Evolutionary conservation across 2,888 invertebrate species (phyloP).

Genomic region (Drosophila gaucha): DNA sequence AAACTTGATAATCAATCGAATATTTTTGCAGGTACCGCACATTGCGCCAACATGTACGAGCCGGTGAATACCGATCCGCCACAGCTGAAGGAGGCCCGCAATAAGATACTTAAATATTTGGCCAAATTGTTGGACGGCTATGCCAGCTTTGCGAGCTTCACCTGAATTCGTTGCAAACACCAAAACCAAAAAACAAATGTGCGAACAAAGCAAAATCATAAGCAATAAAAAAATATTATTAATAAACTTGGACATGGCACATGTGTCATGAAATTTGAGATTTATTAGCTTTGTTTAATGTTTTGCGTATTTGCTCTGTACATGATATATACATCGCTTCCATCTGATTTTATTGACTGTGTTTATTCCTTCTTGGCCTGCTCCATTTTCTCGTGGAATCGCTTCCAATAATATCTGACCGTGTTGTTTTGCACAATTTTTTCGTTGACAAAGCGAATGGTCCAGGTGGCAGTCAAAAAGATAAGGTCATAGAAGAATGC

Average conservation of each 20-base stretch:
- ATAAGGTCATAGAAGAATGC: slow-evolving; percentile 78
- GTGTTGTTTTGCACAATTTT: slow-evolving; percentile 64
- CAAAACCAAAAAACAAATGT: slow-evolving; percentile 11
- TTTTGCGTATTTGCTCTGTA: slow-evolving; percentile 11
- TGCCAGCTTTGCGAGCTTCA: slow-evolving; percentile 36
- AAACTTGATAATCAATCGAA: neutral
- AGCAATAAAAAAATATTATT: neutral
- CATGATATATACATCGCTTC: neutral
- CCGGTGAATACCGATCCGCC: slow-evolving; percentile 88
- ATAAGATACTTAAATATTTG: slow-evolving; percentile 85
- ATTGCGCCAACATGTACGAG: slow-evolving; percentile 97
- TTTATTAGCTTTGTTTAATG: slow-evolving; percentile 31
- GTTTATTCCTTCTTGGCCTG: slow-evolving; percentile 71
- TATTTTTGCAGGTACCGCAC: slow-evolving; percentile 91
- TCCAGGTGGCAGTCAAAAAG: slow-evolving; percentile 57
- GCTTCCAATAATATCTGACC: slow-evolving; percentile 69
- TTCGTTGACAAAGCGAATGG: slow-evolving; percentile 55
- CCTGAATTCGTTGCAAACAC: too few species aligned
- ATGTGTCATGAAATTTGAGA: slow-evolving; percentile 29
- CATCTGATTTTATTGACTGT: neutral
- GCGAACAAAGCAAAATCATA: slow-evolving; percentile 11
- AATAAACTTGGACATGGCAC: slow-evolving; percentile 3
- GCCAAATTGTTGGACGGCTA: slow-evolving; percentile 58
- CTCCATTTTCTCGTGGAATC: slow-evolving; percentile 77
- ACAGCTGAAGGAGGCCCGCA: slow-evolving; percentile 89